A percentile compares a stretch with the other conserved stretches of the same genome.
phyloP scores from a whole-genome alignment of 2,797 vertebrate genomes.

The Myripristis jacobus region DNA sequence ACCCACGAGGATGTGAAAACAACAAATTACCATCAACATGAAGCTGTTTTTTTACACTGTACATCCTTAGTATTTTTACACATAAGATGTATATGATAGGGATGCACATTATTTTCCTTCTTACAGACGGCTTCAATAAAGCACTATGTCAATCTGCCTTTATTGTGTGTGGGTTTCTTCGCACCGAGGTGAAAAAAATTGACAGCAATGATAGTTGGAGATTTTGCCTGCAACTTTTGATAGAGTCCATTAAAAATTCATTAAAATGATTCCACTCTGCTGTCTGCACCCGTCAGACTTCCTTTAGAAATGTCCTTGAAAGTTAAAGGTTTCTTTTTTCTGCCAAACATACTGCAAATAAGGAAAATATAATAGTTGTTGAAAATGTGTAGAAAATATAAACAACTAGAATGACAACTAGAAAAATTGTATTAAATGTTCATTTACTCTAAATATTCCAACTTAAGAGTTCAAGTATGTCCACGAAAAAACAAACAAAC shows the following conservation, averaged over 20 bases:
- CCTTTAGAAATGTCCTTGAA: too few species aligned
- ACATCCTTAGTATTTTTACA: constrained; percentile 99
- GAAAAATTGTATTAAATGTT: too few species aligned
- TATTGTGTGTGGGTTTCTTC: constrained; percentile 62
- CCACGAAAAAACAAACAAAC: not conserved
- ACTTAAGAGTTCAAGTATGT: too few species aligned
- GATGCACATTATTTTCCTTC: constrained; percentile 97
- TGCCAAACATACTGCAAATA: too few species aligned
- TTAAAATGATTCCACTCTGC: too few species aligned
- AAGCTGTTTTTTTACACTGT: constrained; percentile 97
- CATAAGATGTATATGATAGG: constrained; percentile 92
- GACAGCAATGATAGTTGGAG: not conserved
- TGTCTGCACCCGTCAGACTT: too few species aligned
- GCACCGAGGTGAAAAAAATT: constrained; percentile 33
- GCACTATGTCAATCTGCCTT: constrained; percentile 94
- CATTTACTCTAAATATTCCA: too few species aligned
- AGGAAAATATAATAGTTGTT: too few species aligned
- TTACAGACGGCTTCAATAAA: constrained; percentile 99
- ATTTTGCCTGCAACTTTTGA: not conserved
- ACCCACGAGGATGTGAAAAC: constrained; percentile 89
- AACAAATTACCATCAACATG: constrained; percentile 86
- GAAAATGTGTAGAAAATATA: too few species aligned
- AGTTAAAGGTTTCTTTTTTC: too few species aligned
- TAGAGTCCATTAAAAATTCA: not conserved
- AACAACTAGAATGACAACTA: too few species aligned